These are phyloP conservation scores for Orthosia incerta DNA, from an alignment of 2,888 invertebrate genomes.

Conservation along the genomic window DNA sequence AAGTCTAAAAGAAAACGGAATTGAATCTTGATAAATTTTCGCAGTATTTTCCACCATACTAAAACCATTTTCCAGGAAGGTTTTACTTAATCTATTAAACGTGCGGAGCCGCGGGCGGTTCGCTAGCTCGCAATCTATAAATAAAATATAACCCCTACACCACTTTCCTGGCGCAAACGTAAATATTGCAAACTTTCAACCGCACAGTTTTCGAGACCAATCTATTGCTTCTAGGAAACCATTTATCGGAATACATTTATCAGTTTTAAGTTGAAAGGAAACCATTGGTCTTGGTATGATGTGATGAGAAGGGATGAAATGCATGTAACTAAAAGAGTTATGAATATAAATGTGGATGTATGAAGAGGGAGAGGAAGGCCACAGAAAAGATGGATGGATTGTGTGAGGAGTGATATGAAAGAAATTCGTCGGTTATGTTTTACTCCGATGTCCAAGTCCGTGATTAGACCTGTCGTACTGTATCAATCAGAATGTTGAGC, in stretches of 20 bases:
- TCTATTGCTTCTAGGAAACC: slow-evolving; percentile 3
- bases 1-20: background rate
- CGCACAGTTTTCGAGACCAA: slow-evolving; percentile 19
- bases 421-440: too few species aligned
- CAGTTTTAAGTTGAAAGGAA: background rate
- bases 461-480: too few species aligned
- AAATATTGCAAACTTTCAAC: slow-evolving; percentile 21
- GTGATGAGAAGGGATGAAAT: too few species aligned
- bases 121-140: slow-evolving; percentile 20
- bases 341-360: too few species aligned
- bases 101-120: background rate
- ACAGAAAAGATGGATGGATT: too few species aligned
- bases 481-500: too few species aligned
- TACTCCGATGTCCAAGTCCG: too few species aligned
- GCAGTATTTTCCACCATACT: background rate
- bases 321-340: too few species aligned
- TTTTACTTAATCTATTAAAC: slow-evolving; percentile 18
- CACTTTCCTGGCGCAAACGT: slow-evolving; percentile 22
- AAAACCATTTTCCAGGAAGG: slow-evolving; percentile 17
- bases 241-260: slow-evolving; percentile 4
- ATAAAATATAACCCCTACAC: slow-evolving; percentile 30
- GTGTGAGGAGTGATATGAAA: too few species aligned
- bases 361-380: too few species aligned
- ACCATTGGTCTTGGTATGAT: too few species aligned
- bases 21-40: background rate